phyloP scores from a whole-genome alignment of 2,797 vertebrate genomes.

The Leptoclinus maculatus region DNA sequence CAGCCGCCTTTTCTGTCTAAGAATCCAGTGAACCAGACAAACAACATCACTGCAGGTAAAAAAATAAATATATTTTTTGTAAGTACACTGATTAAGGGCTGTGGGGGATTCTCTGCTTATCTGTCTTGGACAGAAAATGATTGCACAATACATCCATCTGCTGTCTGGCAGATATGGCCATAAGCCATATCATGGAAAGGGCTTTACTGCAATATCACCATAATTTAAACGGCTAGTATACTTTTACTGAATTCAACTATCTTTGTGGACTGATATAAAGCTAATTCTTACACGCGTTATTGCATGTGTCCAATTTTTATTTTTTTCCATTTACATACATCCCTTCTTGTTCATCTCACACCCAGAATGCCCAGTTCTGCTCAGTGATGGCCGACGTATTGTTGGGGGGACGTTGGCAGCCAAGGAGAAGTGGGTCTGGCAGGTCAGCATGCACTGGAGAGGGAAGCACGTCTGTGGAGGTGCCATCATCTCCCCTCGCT shows the following conservation, averaged over 20 bases:
- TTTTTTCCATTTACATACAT: not conserved
- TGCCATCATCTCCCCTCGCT: conserved; percentile 76
- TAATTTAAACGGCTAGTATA: not conserved
- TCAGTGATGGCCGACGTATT: conserved; percentile 66
- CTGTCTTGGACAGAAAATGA: not conserved
- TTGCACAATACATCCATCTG: conserved; percentile 18
- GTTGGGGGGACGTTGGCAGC: conserved; percentile 76
- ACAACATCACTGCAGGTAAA: conserved; percentile 70
- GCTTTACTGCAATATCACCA: not conserved
- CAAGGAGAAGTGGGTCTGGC: conserved; percentile 80
- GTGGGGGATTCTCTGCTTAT: not conserved
- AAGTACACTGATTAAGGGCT: not conserved
- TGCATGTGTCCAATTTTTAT: not conserved
- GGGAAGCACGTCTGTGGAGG: conserved; percentile 83
- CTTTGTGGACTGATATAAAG: not conserved
- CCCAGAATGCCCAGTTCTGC: conserved; percentile 65
- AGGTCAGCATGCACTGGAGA: conserved; percentile 84
- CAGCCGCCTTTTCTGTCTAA: conserved; percentile 45
- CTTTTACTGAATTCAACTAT: not conserved
- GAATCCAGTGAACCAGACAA: conserved; percentile 68
- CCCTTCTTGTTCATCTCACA: not conserved
- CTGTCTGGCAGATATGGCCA: not conserved
- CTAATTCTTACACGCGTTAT: not conserved
- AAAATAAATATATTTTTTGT: not conserved
- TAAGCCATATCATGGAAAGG: rapidly evolving